Evolutionary conservation across 64 coral and sea anemone species (phyloP).

Genomic region (Pocillopora verrucosa): DNA sequence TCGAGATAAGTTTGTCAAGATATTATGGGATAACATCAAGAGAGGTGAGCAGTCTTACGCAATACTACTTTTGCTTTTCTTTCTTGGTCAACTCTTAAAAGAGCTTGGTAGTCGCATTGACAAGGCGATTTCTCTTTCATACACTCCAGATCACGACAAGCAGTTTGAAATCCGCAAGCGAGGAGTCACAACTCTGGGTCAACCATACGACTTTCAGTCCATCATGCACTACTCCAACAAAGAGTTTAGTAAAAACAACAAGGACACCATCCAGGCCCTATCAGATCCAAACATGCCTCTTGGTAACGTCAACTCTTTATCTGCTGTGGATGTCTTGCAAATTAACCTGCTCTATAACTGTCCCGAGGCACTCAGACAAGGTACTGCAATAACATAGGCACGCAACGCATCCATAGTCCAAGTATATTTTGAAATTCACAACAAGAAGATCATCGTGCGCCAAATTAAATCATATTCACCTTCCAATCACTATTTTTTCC

Average conservation of each 20-base stretch:
- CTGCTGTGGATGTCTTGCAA: conserved; percentile 73
- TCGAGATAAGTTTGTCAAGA: conserved; percentile 72
- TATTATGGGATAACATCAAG: conserved; percentile 77
- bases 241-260: conserved; percentile 67
- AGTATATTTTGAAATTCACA: background rate
- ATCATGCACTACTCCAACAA: conserved; percentile 84
- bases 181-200: conserved; percentile 16
- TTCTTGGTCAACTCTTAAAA: background rate
- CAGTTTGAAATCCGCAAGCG: conserved; percentile 42
- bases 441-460: too few relatives aligned
- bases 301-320: conserved; percentile 66
- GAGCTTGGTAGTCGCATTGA: background rate
- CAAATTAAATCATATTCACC: too few relatives aligned
- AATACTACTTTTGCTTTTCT: background rate
- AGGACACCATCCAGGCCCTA: conserved; percentile 68
- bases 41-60: conserved; percentile 28
- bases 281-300: conserved; percentile 45
- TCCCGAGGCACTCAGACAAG: conserved; percentile 54
- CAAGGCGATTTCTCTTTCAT: background rate
- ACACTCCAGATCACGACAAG: background rate
- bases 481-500: too few relatives aligned
- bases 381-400: conserved; percentile 3
- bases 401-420: background rate
- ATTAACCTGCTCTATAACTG: conserved; percentile 80
- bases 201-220: conserved; percentile 63